A percentile compares a stretch with the other conserved stretches of the same genome.
These are phyloP conservation scores for Amazona guildingii DNA, from an alignment of 2,113 vertebrate species.

Conservation along the genomic window DNA sequence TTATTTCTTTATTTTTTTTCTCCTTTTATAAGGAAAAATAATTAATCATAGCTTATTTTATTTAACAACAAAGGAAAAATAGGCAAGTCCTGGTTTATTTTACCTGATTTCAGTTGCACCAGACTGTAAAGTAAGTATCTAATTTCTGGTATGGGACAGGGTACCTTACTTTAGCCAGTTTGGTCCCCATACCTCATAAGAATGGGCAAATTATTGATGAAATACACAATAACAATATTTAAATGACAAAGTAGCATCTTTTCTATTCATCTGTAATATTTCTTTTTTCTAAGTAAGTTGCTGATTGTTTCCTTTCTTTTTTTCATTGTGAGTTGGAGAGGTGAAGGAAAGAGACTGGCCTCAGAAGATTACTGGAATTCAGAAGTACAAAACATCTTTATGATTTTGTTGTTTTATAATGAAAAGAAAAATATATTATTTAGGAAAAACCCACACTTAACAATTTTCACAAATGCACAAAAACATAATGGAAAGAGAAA, in stretches of 20 bases:
- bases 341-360: background rate
- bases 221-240: background rate
- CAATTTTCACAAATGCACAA: background rate
- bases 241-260: background rate
- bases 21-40: background rate
- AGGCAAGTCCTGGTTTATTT: background rate
- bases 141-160: background rate
- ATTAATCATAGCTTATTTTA: background rate
- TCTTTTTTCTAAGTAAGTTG: background rate
- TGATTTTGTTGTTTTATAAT: background rate
- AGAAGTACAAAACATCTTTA: background rate
- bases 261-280: background rate
- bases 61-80: background rate
- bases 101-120: background rate
- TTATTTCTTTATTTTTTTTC: background rate
- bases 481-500: background rate
- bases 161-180: background rate
- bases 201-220: background rate
- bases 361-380: background rate
- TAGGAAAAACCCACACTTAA: background rate
- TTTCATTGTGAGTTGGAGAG: background rate
- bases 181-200: background rate
- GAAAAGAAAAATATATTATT: background rate
- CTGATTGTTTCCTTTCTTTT: background rate
- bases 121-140: background rate